phyloP scores from a whole-genome alignment of 2,113 vertebrate genomes.

The Australoheros scitulus region DNA sequence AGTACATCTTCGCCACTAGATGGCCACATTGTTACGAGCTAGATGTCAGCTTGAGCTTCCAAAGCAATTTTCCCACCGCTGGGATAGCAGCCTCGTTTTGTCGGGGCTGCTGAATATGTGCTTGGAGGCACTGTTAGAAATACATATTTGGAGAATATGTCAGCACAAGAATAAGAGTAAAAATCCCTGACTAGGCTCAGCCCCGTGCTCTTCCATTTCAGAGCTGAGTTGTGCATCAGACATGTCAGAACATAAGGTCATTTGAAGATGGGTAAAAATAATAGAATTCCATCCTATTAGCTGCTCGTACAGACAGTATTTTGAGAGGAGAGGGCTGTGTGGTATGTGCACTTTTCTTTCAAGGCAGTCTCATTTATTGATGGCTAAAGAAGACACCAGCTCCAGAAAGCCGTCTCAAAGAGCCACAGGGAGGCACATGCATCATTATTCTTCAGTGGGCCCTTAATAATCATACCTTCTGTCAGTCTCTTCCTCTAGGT shows the following conservation, averaged over 20 bases:
- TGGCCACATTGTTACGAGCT: conserved; percentile 46
- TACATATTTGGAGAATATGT: conserved; percentile 6
- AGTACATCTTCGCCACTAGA: conserved; percentile 64
- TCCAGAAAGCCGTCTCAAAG: conserved; percentile 5
- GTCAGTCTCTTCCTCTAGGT: conserved; percentile 32
- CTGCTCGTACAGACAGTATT: neutral
- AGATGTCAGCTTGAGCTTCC: neutral
- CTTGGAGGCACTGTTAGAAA: conserved; percentile 34
- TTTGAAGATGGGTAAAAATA: conserved; percentile 1
- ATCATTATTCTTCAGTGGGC: conserved; percentile 39
- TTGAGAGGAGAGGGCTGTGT: conserved; percentile 1
- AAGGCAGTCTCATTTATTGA: conserved; percentile 48
- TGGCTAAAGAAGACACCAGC: neutral
- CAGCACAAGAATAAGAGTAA: conserved; percentile 6
- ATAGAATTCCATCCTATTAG: conserved; percentile 19
- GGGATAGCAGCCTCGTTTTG: conserved; percentile 9
- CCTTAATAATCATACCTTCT: conserved; percentile 50
- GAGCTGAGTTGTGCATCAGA: conserved; percentile 16
- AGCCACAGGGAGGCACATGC: conserved; percentile 17
- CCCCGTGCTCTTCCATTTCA: conserved; percentile 13
- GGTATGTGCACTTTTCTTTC: conserved; percentile 6
- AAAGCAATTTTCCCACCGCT: neutral
- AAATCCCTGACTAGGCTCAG: neutral
- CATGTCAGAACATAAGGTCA: conserved; percentile 18
- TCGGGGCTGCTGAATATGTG: neutral